Conservation (phyloP, 2,797 vertebrate genomes). For the Cynopterus sphinx region DNA sequence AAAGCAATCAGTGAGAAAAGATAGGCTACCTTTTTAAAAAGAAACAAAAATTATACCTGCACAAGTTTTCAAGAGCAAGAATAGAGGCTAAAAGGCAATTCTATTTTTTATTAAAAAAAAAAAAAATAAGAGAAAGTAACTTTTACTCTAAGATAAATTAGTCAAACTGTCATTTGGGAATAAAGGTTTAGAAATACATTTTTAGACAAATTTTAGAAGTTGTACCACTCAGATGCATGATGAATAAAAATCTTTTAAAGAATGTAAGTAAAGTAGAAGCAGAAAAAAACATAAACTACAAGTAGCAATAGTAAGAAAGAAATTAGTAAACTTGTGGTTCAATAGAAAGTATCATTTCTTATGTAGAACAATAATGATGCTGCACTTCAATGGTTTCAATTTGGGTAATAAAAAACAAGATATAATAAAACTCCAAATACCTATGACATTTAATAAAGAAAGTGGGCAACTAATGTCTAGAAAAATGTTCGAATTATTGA, state of each 20-base stretch:
- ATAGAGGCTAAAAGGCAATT: background rate
- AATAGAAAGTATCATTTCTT: background rate
- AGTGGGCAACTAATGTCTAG: background rate
- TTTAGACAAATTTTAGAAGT: background rate
- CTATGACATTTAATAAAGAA: background rate
- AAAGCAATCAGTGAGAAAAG: background rate
- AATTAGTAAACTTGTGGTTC: background rate
- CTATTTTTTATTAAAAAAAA: background rate
- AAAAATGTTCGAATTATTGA: background rate
- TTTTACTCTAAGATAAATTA: background rate
- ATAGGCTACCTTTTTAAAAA: background rate
- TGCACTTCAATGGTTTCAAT: background rate
- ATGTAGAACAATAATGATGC: background rate
- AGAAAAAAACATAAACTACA: background rate
- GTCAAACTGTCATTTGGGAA: background rate
- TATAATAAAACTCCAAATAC: background rate
- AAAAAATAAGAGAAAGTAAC: background rate
- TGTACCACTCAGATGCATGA: background rate
- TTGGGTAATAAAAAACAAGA: background rate
- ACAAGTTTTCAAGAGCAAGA: background rate
- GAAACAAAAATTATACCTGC: background rate
- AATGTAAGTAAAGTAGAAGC: background rate
- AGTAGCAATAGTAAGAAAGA: background rate
- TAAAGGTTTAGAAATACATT: background rate
- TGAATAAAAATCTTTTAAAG: background rate